These are phyloP conservation scores for Drosophila lacertosa DNA, from an alignment of 1,140 invertebrate genomes.

Conservation along the genomic window DNA sequence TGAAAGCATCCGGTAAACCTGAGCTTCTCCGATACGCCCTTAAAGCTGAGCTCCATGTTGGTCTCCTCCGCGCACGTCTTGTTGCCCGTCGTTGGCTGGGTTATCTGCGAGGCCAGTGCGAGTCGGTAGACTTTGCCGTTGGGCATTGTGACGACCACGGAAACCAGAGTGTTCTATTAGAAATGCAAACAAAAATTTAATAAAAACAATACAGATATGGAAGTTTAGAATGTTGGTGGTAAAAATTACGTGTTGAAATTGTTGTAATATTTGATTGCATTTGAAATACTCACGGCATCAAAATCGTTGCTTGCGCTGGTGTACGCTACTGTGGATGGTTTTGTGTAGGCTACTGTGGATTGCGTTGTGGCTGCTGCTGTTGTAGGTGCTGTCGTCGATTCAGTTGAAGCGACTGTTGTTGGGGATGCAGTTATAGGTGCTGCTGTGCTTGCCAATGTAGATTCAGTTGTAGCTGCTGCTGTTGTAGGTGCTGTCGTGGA, in stretches of 20 bases:
- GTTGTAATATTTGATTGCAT: slow-evolving; percentile 14
- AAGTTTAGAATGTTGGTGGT: neutral
- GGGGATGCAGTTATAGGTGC: neutral
- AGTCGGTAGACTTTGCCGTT: slow-evolving; percentile 1
- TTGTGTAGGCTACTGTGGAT: slow-evolving; percentile 2
- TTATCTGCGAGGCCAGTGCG: slow-evolving; percentile 10
- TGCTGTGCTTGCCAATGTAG: too few relatives aligned
- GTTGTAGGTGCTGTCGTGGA: neutral
- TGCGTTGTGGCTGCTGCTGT: neutral
- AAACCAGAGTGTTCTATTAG: slow-evolving; percentile 20
- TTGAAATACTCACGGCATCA: slow-evolving; percentile 12
- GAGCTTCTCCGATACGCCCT: slow-evolving; percentile 2
- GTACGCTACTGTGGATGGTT: neutral
- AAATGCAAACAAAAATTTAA: neutral
- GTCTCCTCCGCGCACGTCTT: slow-evolving; percentile 20
- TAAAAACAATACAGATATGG: neutral
- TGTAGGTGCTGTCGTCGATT: neutral
- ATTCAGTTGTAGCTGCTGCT: neutral
- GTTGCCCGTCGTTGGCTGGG: slow-evolving; percentile 2
- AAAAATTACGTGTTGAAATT: neutral
- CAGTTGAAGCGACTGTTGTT: neutral
- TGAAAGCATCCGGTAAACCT: slow-evolving; percentile 19
- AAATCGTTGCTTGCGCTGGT: slow-evolving; percentile 1
- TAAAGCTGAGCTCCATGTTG: neutral
- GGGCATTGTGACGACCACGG: slow-evolving; percentile 7